Conservation (phyloP, 2,888 invertebrate genomes). For the Gibbula magus region DNA sequence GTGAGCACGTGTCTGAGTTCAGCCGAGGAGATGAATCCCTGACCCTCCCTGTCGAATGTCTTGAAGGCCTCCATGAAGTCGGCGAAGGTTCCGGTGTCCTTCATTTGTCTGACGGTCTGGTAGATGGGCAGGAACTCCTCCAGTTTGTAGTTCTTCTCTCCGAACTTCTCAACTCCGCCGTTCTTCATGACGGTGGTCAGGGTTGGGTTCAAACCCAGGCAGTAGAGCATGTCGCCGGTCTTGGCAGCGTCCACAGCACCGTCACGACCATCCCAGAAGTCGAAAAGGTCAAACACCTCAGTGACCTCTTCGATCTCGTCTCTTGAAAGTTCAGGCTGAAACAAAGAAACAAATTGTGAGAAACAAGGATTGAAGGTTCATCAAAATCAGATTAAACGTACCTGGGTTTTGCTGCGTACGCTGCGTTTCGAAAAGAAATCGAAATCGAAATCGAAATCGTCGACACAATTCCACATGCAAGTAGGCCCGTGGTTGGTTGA, state of each 20-base stretch:
- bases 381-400: no score
- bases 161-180: conserved; percentile 97
- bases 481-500: no score
- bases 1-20: conserved; percentile 97
- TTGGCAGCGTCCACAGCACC: conserved; percentile 94
- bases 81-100: conserved; percentile 97
- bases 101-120: conserved; percentile 96
- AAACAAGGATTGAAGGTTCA: neutral
- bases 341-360: neutral
- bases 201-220: conserved; percentile 96
- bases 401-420: no score
- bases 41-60: conserved; percentile 98
- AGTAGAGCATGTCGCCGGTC: conserved; percentile 94
- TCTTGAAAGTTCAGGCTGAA: conserved; percentile 21
- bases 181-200: conserved; percentile 93
- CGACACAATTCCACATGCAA: no score
- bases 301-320: conserved; percentile 51
- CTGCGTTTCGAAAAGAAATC: no score
- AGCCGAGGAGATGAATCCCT: conserved; percentile 96
- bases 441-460: no score
- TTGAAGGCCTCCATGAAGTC: conserved; percentile 99
- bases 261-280: conserved; percentile 78
- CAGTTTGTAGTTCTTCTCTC: conserved; percentile 94
- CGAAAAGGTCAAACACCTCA: conserved; percentile 71
- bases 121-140: conserved; percentile 99